Base-by-base conservation (phyloP, 2,797 vertebrate genomes). In the Chaetophractus vellerosus region DNA sequence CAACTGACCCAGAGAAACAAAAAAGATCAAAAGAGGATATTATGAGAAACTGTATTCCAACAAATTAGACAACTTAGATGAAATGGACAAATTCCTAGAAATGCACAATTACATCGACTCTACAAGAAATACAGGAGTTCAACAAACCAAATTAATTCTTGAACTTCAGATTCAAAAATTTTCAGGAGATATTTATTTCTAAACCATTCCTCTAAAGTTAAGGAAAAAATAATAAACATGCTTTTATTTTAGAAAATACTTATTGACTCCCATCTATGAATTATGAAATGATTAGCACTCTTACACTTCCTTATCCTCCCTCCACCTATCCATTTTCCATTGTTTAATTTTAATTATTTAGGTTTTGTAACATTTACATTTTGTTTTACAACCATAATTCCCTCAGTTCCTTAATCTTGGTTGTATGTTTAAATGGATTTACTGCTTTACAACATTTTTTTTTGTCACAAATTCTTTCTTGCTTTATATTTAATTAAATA, bases 321-420 rank as follows among this genome's bases (percentile, higher is more conserved):
- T 18, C 31, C 18, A 31, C 26, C 1, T 95, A 50, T 26, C 15
- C 0, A 38, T 66, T 93, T 81, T 74, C n/a, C 74, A 15, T 89
- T 81, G 50, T 24, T 68, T 66, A 31, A 45, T 68, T 88, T 93
- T 91, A 66, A 83, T 88, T 36, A 61, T 36, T 91, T 88, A 59
- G 23, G 38, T 61, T 68, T 79, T 64, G 24, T 78, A 76, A 71
- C n/a, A 81, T 66, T 85, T 48, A 63, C 15, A 71, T 15, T 68
- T 90, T 59, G 59, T 45, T 64, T 63, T 38, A 38, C 28, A 78
- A 21, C 48, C 1, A 9, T 79, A 84, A 89, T 59, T 38, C 7
- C 14, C 45, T 79, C 23, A 31, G n/a, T 61, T 28, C 59, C 59
- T 26, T 61, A 26, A 61, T 41, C n/a, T 91, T 88, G 5, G 18